These are phyloP conservation scores for Dynastes hyllus DNA, from an alignment of 2,888 invertebrate genomes.

Conservation along the genomic window DNA sequence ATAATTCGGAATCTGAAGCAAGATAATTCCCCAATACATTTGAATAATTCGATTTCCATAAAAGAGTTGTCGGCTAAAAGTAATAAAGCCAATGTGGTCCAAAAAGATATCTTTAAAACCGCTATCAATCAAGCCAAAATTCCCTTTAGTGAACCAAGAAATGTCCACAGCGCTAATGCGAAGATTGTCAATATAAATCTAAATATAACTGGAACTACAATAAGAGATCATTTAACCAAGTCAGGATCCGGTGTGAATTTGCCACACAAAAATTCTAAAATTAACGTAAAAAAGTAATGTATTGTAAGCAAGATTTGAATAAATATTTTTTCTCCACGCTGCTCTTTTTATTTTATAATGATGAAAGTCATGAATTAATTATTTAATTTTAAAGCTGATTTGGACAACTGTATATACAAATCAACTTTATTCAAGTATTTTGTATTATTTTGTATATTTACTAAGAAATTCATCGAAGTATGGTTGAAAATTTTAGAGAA, in stretches of 20 bases:
- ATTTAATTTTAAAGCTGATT: no score
- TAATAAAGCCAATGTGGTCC: neutral
- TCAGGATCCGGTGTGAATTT: slow-evolving; percentile 1
- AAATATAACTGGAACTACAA: slow-evolving; percentile 27
- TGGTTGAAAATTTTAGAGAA: no score
- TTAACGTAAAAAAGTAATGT: neutral
- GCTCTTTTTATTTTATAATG: no score
- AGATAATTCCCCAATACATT: neutral
- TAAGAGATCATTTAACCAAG: slow-evolving; percentile 1
- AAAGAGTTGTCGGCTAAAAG: neutral
- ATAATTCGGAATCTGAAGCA: slow-evolving; percentile 9
- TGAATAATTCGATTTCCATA: neutral
- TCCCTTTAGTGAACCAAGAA: neutral
- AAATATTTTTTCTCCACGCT: neutral
- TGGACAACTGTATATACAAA: no score
- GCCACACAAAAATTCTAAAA: slow-evolving; percentile 7
- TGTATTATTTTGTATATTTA: no score
- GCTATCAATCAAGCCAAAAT: neutral
- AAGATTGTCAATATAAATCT: slow-evolving; percentile 27
- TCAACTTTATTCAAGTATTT: no score
- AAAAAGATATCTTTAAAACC: neutral
- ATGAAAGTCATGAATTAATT: no score
- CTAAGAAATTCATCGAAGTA: no score
- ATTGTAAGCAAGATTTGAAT: neutral
- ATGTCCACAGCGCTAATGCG: neutral